Conservation (phyloP, 2,113 vertebrate species). For the Pelecanoides urinatrix region DNA sequence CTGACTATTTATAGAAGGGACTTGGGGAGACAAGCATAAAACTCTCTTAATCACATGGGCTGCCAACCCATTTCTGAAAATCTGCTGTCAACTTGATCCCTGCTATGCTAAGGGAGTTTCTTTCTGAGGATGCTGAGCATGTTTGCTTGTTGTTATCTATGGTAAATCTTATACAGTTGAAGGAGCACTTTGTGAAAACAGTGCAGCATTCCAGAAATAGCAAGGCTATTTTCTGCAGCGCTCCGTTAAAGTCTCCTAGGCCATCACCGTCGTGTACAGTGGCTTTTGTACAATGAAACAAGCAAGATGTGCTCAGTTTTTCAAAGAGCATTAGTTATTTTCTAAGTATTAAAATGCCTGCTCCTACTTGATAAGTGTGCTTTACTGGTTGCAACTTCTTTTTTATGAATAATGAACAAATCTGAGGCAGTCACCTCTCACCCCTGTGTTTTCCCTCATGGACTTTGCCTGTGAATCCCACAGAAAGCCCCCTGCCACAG, state of each 20-base stretch:
- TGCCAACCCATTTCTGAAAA: constrained; percentile 42
- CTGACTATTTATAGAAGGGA: constrained; percentile 42
- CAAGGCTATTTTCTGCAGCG: constrained; percentile 33
- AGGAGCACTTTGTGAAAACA: constrained; percentile 35
- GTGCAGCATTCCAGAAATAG: constrained; percentile 44
- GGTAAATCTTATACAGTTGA: constrained; percentile 19
- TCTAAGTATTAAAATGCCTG: not conserved
- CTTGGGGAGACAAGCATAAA: constrained; percentile 28
- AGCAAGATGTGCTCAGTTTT: not conserved
- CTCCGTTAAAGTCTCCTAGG: not conserved
- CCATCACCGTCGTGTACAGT: not conserved
- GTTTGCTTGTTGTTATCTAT: constrained; percentile 38
- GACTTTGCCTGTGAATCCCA: not conserved
- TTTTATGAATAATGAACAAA: not conserved
- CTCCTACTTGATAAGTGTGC: not conserved
- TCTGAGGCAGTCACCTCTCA: not conserved
- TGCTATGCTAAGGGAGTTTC: constrained; percentile 27
- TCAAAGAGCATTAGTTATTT: not conserved
- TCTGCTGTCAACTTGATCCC: constrained; percentile 30
- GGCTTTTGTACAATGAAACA: not conserved
- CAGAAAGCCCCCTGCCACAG: not conserved
- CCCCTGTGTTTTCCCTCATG: not conserved
- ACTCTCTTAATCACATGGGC: not conserved
- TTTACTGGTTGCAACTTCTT: not conserved
- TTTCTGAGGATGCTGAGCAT: constrained; percentile 30